These are phyloP conservation scores for Noctua janthe DNA, from an alignment of 2,888 invertebrate genomes.

Conservation along the genomic window DNA sequence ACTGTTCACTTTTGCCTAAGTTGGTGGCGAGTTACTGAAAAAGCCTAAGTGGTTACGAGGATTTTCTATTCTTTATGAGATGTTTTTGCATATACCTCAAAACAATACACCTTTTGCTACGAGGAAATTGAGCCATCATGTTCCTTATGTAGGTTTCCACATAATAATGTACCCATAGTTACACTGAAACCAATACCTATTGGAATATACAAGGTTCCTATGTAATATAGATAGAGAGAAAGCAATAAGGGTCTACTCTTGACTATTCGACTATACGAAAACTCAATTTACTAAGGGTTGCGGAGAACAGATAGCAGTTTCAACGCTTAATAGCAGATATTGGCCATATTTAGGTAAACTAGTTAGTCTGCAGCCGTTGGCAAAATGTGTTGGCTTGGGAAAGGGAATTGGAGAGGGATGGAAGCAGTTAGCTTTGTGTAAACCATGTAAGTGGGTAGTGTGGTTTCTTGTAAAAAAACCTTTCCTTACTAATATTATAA, in stretches of 20 bases:
- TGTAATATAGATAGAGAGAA: constrained; percentile 1
- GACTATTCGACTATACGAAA: constrained; percentile 37
- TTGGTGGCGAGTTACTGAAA: neutral
- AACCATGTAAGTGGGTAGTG: neutral
- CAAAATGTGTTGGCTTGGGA: constrained; percentile 13
- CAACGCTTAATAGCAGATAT: constrained; percentile 45
- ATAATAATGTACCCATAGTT: neutral
- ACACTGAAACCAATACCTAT: neutral
- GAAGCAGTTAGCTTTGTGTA: neutral
- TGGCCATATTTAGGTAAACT: constrained; percentile 57
- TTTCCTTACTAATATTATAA: too few species aligned
- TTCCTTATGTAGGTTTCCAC: neutral
- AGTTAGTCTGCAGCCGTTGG: constrained; percentile 28
- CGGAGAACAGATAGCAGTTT: constrained; percentile 46
- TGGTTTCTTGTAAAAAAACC: neutral
- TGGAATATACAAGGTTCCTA: neutral
- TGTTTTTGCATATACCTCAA: neutral
- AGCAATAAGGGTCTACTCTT: constrained; percentile 34
- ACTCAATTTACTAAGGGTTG: constrained; percentile 51
- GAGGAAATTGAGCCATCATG: neutral
- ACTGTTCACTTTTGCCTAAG: neutral
- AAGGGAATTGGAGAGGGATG: neutral
- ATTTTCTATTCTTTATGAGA: neutral
- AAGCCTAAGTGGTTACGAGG: neutral
- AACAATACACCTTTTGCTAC: too few species aligned